Evolutionary conservation across 2,797 vertebrate genomes (phyloP), one percentile per base, ranked within the genome.

Genomic region (Poecilia wingei): DNA sequence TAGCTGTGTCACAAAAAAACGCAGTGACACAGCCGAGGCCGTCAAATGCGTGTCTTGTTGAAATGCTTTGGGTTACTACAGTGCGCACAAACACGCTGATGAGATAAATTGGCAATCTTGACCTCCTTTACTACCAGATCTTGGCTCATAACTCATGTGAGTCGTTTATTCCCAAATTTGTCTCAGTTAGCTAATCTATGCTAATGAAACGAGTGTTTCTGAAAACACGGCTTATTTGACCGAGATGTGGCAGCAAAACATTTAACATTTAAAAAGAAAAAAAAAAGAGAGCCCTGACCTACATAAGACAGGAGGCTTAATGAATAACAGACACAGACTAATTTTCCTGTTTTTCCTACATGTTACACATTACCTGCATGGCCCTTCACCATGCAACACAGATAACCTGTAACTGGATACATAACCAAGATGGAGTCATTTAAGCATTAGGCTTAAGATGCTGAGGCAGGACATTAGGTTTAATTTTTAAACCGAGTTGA

Each of bases 291-390:
- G 25, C 77, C 28, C 3, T 93, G 92, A 90, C 93, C 92, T 87
- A 92, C 76, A 91, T 93, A 86, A 82, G 43, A 78, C 43, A 39
- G 39, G 76, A 59, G 61, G 89, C 85, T 91, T 92, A 92, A 93
- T 91, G 87, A 92, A 87, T 94, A 91, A 93, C 91, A 76, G 81
- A 64, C 75, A 49, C 79, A 59, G 39, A 77, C 57, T 85, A 74
- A 90, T 92, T 92, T 91, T 83, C 76, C 87, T 55, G 43, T 49
- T 70, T 89, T 80, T 85, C 72, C 74, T 83, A 85, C 77, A 80
- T 77, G 86, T 94, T 82, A 92, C 87, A 88, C 72, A 91, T 93
- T 91, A 92, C 43, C 69, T 49, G 39, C 22, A 72, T 6, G 49
- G 39, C 28, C 1, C 76, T 46, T 78, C 77, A 9, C 47, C 14